Base-by-base conservation (phyloP, 1,140 invertebrate genomes). In the Littorina saxatilis region DNA sequence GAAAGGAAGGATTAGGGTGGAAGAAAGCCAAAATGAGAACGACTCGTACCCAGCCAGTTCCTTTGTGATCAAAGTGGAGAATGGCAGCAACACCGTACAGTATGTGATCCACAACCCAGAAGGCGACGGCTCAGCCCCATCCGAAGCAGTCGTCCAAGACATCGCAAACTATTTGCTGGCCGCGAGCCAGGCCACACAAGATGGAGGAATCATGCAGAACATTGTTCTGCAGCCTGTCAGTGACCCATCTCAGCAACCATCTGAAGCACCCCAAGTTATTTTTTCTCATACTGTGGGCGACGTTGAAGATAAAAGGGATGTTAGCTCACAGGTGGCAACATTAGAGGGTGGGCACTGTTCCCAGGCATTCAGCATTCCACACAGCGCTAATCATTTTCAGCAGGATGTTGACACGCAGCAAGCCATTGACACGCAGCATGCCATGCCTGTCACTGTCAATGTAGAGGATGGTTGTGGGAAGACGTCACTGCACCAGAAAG, bases 131-230 rank as follows among this genome's bases (percentile, higher is more conserved):
- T 29, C 50, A 5, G 20, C 37, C 37, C 37, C 68, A 4, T 15
- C 37, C 13, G 17, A 11, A 20, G 2, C 37, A 13, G 29, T 72
- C n/a, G 27, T 86, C 9, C 81, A 88, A 40, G 85, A 89, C 79
- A 80, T 89, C 50, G 84, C 87, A 27, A 84, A 81, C 35, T 37
- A 87, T 0, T 78, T 89, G 3, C 61, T 89, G 1, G 85, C 85
- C 3, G 43, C 73, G n/a, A n/a, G 5, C 70, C 23, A 63, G 80
- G 40, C n/a, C 47, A 11, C 58, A 11, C 61, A 37, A 23, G 77
- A 29, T 23, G 40, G 32, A 50, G 27, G 23, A 39, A 35, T 47
- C 17, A 20, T 20, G 32, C 40, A 40, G n/a, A 27, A 29, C 20
- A 27, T 47, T 52, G 27, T 50, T 52, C 7, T 29, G 11, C 13